Base-by-base conservation (phyloP, 2,113 vertebrate species). In the Atrichornis clamosus region DNA sequence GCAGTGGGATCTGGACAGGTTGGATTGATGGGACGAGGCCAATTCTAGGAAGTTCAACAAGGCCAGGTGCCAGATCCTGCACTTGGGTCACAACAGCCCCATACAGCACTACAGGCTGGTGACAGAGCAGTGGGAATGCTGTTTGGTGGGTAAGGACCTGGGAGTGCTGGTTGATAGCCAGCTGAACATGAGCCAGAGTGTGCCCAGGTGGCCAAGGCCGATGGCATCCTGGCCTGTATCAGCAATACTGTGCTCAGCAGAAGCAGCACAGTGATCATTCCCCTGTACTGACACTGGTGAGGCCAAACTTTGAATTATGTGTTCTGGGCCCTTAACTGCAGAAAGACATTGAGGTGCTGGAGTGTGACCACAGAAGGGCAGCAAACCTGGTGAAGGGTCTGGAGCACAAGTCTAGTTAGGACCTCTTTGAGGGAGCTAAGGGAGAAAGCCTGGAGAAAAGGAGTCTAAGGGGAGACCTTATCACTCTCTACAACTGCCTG, bases 271-370 rank as follows among this genome's bases (percentile, higher is more conserved):
- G 35, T 2, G 46, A 42, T 21, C 3, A 2, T 52, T 2, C 1
- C 44, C 10, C 39, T 47, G 52, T 53, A 9, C 7, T 67, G 0
- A 0, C 22, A 35, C 24, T 35, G 52, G 21, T 7, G 49, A 63
- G 35, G 69, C 7, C 2, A 1, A 28, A n/a, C 23, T 15, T 56
- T 0, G 0, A 63, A 24, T 69, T 2, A 16, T 56, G 27, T 32
- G 8, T 7, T 39, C 42, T 44, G 42, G 7, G 27, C 32, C 7
- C 9, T 37, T 63, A 5, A 7, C 23, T n/a, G 5, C 11, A n/a
- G 30, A 81, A 69, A 4, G 19, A 44, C 5, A 17, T 3, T 28
- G n/a, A 62, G 23, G 15, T 7, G 11, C 11, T 49, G 15, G 22
- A 56, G 23, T 1, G 2, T 9, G 7, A 18, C 23, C 37, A 56